phyloP scores from a whole-genome alignment of 2,797 vertebrate genomes.

The Macropus fuliginosus region DNA sequence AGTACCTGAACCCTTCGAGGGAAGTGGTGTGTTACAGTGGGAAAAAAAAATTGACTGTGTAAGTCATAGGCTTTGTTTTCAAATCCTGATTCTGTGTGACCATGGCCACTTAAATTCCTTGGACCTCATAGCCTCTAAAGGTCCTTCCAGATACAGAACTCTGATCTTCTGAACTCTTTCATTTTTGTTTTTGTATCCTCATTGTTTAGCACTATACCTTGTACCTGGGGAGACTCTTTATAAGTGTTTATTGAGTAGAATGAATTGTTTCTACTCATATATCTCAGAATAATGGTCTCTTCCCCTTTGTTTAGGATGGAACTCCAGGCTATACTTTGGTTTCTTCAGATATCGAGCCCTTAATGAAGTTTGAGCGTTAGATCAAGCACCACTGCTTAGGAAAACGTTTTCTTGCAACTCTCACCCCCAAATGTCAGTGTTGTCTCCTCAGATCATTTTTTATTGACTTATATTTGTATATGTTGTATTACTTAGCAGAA shows the following conservation, averaged over 20 bases:
- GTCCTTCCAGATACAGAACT: not conserved
- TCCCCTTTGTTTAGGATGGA: not conserved
- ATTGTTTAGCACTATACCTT: not conserved
- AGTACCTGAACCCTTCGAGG: not conserved
- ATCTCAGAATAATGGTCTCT: not conserved
- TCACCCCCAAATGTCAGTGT: not conserved
- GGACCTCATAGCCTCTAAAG: not conserved
- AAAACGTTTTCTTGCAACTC: not conserved
- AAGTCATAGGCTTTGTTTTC: not conserved
- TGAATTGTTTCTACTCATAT: not conserved
- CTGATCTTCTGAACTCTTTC: not conserved
- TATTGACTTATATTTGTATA: not conserved
- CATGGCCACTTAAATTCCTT: not conserved
- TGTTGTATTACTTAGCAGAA: not conserved
- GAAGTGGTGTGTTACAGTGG: not conserved
- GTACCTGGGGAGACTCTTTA: not conserved
- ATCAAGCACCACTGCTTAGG: not conserved
- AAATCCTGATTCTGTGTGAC: not conserved
- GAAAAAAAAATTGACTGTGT: not conserved
- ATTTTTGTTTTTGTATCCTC: not conserved
- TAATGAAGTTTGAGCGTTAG: not conserved
- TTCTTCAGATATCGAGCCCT: not conserved
- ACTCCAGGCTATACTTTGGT: not conserved
- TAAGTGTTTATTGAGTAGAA: not conserved
- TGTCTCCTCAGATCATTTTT: not conserved